Base-by-base conservation (phyloP, 1,140 invertebrate species). In the Agrilus planipennis region DNA sequence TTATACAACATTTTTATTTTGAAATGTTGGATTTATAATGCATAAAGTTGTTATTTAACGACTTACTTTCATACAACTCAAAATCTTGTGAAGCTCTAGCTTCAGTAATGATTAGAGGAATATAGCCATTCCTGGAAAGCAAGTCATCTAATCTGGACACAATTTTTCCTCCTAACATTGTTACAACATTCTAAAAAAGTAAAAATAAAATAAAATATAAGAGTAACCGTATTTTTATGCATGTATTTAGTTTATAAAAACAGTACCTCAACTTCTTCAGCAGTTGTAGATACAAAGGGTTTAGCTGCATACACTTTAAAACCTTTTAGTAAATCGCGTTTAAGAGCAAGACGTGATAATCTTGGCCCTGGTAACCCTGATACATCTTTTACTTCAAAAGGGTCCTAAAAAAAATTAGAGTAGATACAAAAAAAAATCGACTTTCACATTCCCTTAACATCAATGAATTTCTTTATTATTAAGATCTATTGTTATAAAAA, bases 301-400 rank as follows among this genome's bases (percentile, higher is more conserved):
- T 45, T 44, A 1, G 53, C 50, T 17, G 40, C 49, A 34, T 46
- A 52, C 38, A 61, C 52, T 35, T 42, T 51, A 38, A 46, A 61
- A n/a, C 46, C 50, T 39, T 47, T 42, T 19, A 61, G 53, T 9
- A 61, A 41, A 6, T 47, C 46, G 7, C 22, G 32, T 18, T 18
- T 21, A 15, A 49, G 36, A 1, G 35, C 46, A 6, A 60, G 32
- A 17, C 59, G 39, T 10, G 59, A 50, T 14, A 37, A 42, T 44
- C 47, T 43, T 18, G 59, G 59, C 22, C 59, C 58, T 16, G 51
- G 42, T 6, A 36, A 17, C 30, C 58, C 58, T 6, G 50, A 39
- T 14, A 44, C 42, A 40, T 60, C 58, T 21, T 56, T 40, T 4
- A 50, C 57, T 52, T 61, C 59, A 45, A 48, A 61, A 16, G 45